Base-by-base conservation (phyloP, 2,888 invertebrate species). In the Epinotia ramella region DNA sequence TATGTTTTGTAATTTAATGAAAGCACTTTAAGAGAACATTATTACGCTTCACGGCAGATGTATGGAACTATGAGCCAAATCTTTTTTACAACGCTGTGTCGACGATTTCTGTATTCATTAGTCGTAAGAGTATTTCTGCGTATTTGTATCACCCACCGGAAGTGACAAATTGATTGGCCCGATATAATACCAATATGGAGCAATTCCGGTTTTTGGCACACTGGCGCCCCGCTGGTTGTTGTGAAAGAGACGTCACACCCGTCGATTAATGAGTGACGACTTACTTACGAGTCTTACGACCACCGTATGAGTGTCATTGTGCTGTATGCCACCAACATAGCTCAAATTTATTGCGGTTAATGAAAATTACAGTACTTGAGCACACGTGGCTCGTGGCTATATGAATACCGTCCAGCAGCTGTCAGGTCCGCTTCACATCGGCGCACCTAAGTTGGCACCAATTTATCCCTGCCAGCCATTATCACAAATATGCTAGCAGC, bases 151-250 rank as follows among this genome's bases (percentile, higher is more conserved):
- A 77, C 73, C 75, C 80, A 82, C 83, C 86, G 91, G 91, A 91
- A 90, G 85, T 84, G 79, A 83, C 82, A 84, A 87, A 94, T 93
- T 87, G 90, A 94, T 91, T 84, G 87, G 87, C 91, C 44, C 67
- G 16, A 68, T n/a, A 60, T 69, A 68, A 68, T 68, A 46, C 92
- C 92, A 90, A 87, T 88, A 85, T 87, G 81, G 82, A 84, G 83
- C 80, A 86, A 84, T 89, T 94, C 94, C 93, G 93, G 88, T 78
- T 62, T n/a, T 62, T 76, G 78, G 76, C 76, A 80, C 81, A 86
- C 86, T 84, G 85, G 88, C 87, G 81, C 84, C 93, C 94, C 86
- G 90, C 90, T 87, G 94, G 81, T 91, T 93, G 92, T 93, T 93
- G 89, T 93, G 93, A 92, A 92, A 85, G 88, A 89, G 85, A 88